These are phyloP conservation scores for Pseudochromis fuscus DNA, from an alignment of 2,797 vertebrate genomes.

Conservation along the genomic window DNA sequence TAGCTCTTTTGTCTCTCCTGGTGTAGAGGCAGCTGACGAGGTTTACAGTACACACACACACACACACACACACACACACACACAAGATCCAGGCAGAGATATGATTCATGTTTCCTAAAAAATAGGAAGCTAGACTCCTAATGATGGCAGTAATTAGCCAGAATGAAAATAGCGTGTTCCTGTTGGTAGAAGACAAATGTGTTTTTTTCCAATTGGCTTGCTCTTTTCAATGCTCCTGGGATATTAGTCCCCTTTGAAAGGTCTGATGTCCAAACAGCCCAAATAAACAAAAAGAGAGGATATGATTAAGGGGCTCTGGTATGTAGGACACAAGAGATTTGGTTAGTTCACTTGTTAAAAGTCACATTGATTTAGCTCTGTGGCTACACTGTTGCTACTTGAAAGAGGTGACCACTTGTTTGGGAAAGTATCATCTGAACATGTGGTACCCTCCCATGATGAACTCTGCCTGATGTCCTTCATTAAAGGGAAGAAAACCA, in stretches of 20 bases:
- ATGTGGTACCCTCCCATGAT: constrained; percentile 42
- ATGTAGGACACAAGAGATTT: constrained; percentile 68
- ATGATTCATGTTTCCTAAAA: constrained; percentile 60
- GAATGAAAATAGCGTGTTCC: constrained; percentile 69
- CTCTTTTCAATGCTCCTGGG: constrained; percentile 71
- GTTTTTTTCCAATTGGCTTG: constrained; percentile 61
- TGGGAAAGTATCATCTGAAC: constrained; percentile 28
- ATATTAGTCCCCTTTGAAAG: constrained; percentile 74
- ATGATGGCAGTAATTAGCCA: constrained; percentile 66
- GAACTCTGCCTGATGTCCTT: constrained; percentile 51
- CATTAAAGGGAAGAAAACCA: constrained; percentile 69
- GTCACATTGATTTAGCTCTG: constrained; percentile 29
- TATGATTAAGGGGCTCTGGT: constrained; percentile 72
- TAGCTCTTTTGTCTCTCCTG: constrained; percentile 29
- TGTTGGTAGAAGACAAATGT: constrained; percentile 66
- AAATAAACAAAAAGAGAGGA: constrained; percentile 78
- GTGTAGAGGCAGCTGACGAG: constrained; percentile 29
- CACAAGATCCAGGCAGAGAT: constrained; percentile 48
- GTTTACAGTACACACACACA: constrained; percentile 46
- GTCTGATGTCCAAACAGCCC: constrained; percentile 73
- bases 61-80: too few relatives aligned
- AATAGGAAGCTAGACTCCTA: constrained; percentile 46
- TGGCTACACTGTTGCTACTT: neutral
- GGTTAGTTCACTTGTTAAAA: constrained; percentile 48
- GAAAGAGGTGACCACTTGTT: constrained; percentile 18